Base-by-base conservation (phyloP, 2,797 vertebrate species). In the Salarias fasciatus region DNA sequence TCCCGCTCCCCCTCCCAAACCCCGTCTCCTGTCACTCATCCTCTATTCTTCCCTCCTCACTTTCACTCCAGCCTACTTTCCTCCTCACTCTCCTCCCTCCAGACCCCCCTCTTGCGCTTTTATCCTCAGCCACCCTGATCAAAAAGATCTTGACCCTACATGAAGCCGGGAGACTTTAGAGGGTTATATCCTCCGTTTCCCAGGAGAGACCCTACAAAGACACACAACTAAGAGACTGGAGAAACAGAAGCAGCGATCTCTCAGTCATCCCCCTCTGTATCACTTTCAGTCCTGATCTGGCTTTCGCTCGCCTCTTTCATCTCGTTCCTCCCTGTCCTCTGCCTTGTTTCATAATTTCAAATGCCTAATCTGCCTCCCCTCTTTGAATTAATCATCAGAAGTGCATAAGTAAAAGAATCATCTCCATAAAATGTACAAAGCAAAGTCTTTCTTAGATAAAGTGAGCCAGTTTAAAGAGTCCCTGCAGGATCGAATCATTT, bases 61-160 rank as follows among this genome's bases (percentile, higher is more conserved):
- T 70, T 70, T 65, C 31, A 24, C 13, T 45, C 71, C 28, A 33
- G 31, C 67, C 68, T 54, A 15, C 53, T 60, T 55, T 33, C 9
- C 40, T 37, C 36, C 44, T 35, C 6, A 2, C 36, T 10, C 36
- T 10, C 14, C 42, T 13, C 9, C 8, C 42, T 13, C 36, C 11
- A 8, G 12, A 3, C 5, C 60, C 50, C 50, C 50, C 59, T 55
- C 58, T 4, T 28, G 38, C 2, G 29, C 75, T 73, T 83, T 80
- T 64, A 81, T 81, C 66, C 66, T 36, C 64, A 47, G 44, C 83
- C 68, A 47, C 46, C 69, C 37, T 63, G 58, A 86, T 85, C 75
- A 84, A 80, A 86, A 81, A 77, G 70, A 79, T 77, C 65, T 76
- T 81, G 82, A 88, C 83, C 87, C 69, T 29, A 77, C 75, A 84